These are phyloP conservation scores for Zeugodacus cucurbitae DNA, from an alignment of 1,140 invertebrate species.

Conservation along the genomic window DNA sequence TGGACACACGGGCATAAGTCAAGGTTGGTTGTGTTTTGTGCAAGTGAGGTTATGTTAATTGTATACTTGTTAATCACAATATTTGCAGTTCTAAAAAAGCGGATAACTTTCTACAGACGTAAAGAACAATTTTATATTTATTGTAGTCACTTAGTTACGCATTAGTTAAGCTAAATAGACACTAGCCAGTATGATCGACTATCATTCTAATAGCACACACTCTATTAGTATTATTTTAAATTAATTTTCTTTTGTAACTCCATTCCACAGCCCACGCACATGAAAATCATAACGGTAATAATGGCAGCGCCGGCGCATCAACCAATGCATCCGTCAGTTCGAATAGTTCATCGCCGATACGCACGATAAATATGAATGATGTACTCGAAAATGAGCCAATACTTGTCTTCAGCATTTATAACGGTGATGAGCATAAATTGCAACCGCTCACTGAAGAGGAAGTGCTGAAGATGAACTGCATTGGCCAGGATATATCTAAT, in stretches of 20 bases:
- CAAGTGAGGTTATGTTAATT: not conserved
- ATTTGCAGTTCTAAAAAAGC: slow-evolving; percentile 35
- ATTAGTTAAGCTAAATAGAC: not conserved
- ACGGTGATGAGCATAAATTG: slow-evolving; percentile 57
- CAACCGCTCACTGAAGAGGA: slow-evolving; percentile 63
- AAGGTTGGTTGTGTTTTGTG: not conserved
- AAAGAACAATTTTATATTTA: not conserved
- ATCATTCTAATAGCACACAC: not conserved
- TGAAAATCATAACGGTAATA: not conserved
- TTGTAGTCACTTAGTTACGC: not conserved
- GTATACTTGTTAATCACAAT: not conserved
- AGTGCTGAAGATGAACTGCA: slow-evolving; percentile 64
- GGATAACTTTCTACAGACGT: slow-evolving; percentile 32
- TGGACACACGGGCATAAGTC: not conserved
- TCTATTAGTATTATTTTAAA: not conserved
- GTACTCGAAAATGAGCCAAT: slow-evolving; percentile 50
- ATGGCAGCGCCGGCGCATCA: not conserved
- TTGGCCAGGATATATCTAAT: slow-evolving; percentile 55
- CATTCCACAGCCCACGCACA: not conserved
- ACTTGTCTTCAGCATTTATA: slow-evolving; percentile 60
- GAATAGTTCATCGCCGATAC: slow-evolving; percentile 38
- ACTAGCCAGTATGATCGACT: not conserved
- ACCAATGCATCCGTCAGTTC: slow-evolving; percentile 37
- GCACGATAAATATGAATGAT: slow-evolving; percentile 8
- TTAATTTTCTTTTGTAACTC: not conserved